Conservation (phyloP, 2,888 invertebrate genomes). For the Heteromurus nitidus region DNA sequence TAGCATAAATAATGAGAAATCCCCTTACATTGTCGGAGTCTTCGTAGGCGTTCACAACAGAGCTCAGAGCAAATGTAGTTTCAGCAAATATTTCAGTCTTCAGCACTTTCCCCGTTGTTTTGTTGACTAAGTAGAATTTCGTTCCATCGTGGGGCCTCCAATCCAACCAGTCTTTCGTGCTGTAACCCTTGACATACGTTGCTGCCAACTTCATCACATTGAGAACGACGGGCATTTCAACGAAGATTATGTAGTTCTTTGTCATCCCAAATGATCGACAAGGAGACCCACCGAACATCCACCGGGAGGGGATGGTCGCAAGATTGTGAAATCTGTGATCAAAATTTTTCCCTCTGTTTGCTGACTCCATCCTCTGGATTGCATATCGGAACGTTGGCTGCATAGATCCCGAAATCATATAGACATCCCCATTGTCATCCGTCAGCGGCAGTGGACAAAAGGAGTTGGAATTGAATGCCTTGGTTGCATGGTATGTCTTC, state of each 20-base stretch:
- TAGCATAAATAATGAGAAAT: too few species aligned
- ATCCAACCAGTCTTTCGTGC: conserved; percentile 76
- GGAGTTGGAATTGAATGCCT: conserved; percentile 61
- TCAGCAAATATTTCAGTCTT: conserved; percentile 75
- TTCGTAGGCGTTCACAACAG: conserved; percentile 78
- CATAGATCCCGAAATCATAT: conserved; percentile 57
- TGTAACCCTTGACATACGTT: conserved; percentile 75
- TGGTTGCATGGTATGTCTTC: conserved; percentile 68
- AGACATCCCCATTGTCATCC: conserved; percentile 63
- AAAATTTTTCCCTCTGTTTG: conserved; percentile 32
- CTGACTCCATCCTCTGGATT: conserved; percentile 50
- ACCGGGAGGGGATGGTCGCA: conserved; percentile 74
- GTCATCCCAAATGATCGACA: conserved; percentile 78
- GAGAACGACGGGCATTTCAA: conserved; percentile 77
- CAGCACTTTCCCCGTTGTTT: conserved; percentile 75
- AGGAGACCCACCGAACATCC: conserved; percentile 75
- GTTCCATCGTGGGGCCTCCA: conserved; percentile 76
- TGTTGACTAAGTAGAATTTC: conserved; percentile 75
- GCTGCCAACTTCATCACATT: conserved; percentile 76
- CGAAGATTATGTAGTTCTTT: conserved; percentile 77
- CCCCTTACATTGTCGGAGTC: conserved; percentile 75
- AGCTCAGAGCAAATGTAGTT: conserved; percentile 77
- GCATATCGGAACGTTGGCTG: conserved; percentile 66
- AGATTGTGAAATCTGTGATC: conserved; percentile 71
- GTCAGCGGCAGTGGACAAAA: conserved; percentile 51